Base-by-base conservation (phyloP, 2,113 vertebrate species). In the Zootoca vivipara region DNA sequence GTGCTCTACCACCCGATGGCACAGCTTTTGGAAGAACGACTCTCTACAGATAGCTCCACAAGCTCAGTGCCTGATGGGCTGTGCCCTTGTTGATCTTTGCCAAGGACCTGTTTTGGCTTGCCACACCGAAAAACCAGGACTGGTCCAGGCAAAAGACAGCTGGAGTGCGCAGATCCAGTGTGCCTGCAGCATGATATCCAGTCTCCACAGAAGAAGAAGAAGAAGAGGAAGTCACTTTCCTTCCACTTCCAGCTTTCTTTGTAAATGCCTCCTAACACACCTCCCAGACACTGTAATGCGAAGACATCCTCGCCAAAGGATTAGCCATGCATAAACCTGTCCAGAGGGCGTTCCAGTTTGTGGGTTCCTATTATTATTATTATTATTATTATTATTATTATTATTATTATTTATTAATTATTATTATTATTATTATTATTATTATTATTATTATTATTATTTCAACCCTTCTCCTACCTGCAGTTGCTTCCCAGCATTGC, bases 291-390 rank as follows among this genome's bases (percentile, higher is more conserved):
- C 22, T 4, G 13, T 16, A 42, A 35, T n/a, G n/a, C 28, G 4
- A 33, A 40, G 5, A 24, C 22, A 8, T 65, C 70, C 13, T 1
- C 24, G 3, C 35, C 18, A 15, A 26, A 30, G 69, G 70, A 82
- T 42, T 64, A 87, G 10, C 84, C 90, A 62, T 87, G 93, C 93
- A 90, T 81, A 12, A 85, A 88, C 90, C 70, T 91, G 92, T 75
- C 89, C 82, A 73, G 18, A 2, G 74, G 42, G 78, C 46, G 79
- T 88, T 87, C 83, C 84, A 1, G 73, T n/a, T 24, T 91, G 38
- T 40, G 70, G 12, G 80, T 78, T 85, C 74, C 79, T 85, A 83
- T 90, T 72, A 2, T 52, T 5, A 52, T 80, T 58, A 62, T 22
- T 20, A 46, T 0, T 52, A 46, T 10, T 46, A 46, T 46, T 46